A percentile compares a stretch with the other conserved stretches of the same genome.
Evolutionary conservation across 2,113 vertebrate genomes (phyloP).

Genomic region (Megaleporinus macrocephalus): DNA sequence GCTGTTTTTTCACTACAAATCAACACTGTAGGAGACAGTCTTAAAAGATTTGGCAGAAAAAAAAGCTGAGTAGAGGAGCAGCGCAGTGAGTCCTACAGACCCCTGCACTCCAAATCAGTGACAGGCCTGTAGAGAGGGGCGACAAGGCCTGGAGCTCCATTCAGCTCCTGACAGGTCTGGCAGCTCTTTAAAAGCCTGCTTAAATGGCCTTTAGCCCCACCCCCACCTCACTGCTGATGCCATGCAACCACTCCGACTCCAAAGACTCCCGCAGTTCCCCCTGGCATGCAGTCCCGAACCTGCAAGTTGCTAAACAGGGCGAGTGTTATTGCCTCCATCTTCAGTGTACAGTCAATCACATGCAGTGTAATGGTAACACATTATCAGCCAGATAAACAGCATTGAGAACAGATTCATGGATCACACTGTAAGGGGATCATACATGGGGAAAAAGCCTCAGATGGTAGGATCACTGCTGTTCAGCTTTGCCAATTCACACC

Average conservation of each 20-base stretch:
- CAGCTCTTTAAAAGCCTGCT: constrained; percentile 17
- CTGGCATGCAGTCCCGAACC: background rate
- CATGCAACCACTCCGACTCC: background rate
- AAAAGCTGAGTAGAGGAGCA: background rate
- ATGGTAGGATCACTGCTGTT: too few species aligned
- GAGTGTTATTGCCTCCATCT: background rate
- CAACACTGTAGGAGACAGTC: background rate
- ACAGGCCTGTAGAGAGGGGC: background rate
- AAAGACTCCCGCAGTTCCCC: background rate
- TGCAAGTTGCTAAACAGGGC: background rate
- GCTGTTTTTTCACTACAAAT: background rate
- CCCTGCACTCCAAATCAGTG: background rate
- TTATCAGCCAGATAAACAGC: too few species aligned
- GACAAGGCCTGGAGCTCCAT: background rate
- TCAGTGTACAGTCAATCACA: background rate
- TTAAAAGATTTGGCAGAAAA: background rate
- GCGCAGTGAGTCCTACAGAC: constrained; percentile 5
- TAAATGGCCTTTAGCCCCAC: constrained; percentile 4
- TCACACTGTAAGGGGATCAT: too few species aligned
- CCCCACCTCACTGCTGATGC: background rate
- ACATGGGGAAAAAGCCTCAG: too few species aligned
- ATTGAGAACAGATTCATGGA: too few species aligned
- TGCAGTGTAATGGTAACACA: too few species aligned
- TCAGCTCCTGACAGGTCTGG: constrained; percentile 17
- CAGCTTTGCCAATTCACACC: too few species aligned